Evolutionary conservation across 2,113 vertebrate species (phyloP).

Genomic region (Ageneiosus marmoratus): DNA sequence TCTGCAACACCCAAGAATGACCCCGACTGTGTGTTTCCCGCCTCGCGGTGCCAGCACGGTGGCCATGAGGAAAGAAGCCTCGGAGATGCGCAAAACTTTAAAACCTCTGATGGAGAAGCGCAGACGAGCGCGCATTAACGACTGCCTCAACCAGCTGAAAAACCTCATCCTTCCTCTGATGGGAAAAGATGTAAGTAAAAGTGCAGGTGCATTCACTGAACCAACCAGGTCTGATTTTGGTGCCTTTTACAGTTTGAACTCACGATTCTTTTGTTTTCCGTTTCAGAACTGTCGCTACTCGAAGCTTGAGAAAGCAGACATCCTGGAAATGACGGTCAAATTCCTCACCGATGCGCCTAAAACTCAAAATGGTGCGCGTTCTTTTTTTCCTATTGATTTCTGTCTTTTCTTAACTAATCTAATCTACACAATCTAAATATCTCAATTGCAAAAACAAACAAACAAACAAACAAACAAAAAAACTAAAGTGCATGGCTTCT

Average conservation of each 20-base stretch:
- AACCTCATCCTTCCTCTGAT: constrained; percentile 82
- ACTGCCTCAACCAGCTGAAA: constrained; percentile 82
- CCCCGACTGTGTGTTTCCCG: constrained; percentile 55
- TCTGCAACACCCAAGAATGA: constrained; percentile 51
- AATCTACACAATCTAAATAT: background rate
- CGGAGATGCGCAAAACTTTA: constrained; percentile 79
- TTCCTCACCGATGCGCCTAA: constrained; percentile 80
- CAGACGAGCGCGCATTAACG: constrained; percentile 83
- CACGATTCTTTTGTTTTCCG: background rate
- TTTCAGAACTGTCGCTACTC: constrained; percentile 78
- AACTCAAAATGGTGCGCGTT: constrained; percentile 70
- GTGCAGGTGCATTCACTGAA: background rate
- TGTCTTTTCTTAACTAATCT: no score
- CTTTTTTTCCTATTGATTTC: background rate
- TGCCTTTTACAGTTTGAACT: background rate
- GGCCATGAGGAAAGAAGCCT: constrained; percentile 71
- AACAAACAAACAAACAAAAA: no score
- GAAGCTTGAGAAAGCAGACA: constrained; percentile 89
- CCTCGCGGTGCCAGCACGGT: constrained; percentile 62
- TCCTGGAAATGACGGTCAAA: constrained; percentile 90
- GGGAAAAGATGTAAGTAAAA: constrained; percentile 78
- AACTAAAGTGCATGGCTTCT: background rate
- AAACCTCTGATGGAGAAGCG: constrained; percentile 83
- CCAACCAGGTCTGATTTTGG: no score
- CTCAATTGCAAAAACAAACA: background rate